A percentile compares a stretch with the other conserved stretches of the same genome.
These are phyloP conservation scores for Halictus ligatus DNA, from an alignment of 2,888 invertebrate genomes.

Conservation along the genomic window DNA sequence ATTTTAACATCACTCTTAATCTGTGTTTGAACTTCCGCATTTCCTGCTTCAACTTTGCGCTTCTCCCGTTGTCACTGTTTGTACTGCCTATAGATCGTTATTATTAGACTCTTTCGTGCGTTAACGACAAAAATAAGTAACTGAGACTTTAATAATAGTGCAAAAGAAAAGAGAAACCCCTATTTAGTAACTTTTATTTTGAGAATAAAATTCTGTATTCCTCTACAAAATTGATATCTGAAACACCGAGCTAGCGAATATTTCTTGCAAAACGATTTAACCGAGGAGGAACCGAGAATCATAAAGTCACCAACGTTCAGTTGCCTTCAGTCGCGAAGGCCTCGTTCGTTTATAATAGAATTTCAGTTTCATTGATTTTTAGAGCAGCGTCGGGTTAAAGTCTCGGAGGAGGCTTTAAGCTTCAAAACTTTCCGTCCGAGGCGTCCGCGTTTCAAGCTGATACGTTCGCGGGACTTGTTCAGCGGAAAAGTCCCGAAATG, in stretches of 20 bases:
- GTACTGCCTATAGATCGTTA: neutral
- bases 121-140: neutral
- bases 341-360: neutral
- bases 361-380: neutral
- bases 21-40: neutral
- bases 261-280: neutral
- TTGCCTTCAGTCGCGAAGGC: neutral
- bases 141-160: no score
- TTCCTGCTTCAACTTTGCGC: neutral
- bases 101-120: neutral
- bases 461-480: neutral
- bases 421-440: neutral
- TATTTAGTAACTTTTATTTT: no score
- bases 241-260: neutral
- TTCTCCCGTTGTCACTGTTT: no score
- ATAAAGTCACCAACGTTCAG: neutral
- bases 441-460: neutral
- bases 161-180: no score
- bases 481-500: slow-evolving; percentile 3
- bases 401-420: neutral
- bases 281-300: neutral
- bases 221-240: neutral
- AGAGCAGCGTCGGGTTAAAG: neutral
- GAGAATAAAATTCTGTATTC: neutral
- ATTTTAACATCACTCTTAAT: neutral